Conservation (phyloP, 2,888 invertebrate genomes). For the Shargacucullia verbasci region DNA sequence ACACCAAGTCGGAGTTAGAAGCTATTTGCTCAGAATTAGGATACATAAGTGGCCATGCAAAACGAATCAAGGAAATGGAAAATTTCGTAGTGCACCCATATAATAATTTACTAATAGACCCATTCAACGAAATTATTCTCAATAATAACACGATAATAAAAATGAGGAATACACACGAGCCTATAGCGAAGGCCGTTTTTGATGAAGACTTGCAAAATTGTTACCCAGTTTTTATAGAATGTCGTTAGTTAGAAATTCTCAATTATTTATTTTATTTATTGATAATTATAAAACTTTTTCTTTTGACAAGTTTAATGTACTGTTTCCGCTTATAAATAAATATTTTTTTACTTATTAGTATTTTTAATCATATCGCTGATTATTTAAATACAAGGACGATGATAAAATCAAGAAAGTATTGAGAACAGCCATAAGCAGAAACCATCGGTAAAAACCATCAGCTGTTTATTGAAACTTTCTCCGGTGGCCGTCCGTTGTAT, state of each 20-base stretch:
- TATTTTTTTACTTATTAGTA: slow-evolving; percentile 1
- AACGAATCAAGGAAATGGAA: slow-evolving; percentile 70
- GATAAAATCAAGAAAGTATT: too few relatives aligned
- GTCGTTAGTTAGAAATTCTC: slow-evolving; percentile 63
- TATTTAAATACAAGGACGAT: too few relatives aligned
- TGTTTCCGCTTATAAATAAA: slow-evolving; percentile 31
- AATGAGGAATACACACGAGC: slow-evolving; percentile 76
- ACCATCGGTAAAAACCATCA: too few relatives aligned
- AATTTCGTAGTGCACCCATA: slow-evolving; percentile 63
- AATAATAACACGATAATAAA: slow-evolving; percentile 79
- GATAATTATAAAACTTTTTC: slow-evolving; percentile 3
- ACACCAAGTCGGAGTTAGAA: slow-evolving; percentile 87
- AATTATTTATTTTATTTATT: slow-evolving; percentile 49
- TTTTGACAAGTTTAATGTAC: not conserved
- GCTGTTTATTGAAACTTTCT: too few relatives aligned
- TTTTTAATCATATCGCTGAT: slow-evolving; percentile 2
- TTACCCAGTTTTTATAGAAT: slow-evolving; percentile 85
- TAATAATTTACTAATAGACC: slow-evolving; percentile 73
- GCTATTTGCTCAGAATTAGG: slow-evolving; percentile 90
- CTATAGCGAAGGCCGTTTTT: slow-evolving; percentile 75
- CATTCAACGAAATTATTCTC: slow-evolving; percentile 76
- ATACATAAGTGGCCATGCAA: slow-evolving; percentile 88
- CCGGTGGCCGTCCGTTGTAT: too few relatives aligned
- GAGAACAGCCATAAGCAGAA: too few relatives aligned
- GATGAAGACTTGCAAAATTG: slow-evolving; percentile 71